phyloP scores from a whole-genome alignment of 23 tunicate genomes.

The Halocynthia roretzi region DNA sequence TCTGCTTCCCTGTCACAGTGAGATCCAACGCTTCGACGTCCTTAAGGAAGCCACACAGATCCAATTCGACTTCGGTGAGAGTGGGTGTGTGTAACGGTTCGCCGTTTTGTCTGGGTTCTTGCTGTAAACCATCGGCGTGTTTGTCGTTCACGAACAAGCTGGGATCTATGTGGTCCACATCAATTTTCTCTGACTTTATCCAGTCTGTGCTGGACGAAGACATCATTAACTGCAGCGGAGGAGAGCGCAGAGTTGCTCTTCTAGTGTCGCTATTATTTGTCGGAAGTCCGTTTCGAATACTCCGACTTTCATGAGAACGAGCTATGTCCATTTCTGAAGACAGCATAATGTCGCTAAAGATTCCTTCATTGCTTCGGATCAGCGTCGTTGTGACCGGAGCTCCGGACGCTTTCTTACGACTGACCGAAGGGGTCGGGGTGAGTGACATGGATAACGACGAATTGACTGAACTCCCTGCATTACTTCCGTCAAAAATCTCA shows the following conservation, averaged over 20 bases:
- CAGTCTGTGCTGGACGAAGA: background rate
- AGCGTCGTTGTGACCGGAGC: constrained; percentile 7
- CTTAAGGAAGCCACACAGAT: constrained; percentile 22
- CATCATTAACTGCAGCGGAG: constrained; percentile 5
- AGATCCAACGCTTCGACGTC: constrained; percentile 61
- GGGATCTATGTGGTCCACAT: background rate
- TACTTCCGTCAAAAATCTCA: constrained; percentile 33
- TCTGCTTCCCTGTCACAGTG: constrained; percentile 49
- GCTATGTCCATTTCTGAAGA: background rate
- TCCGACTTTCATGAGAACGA: no score
- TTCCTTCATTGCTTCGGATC: constrained; percentile 3
- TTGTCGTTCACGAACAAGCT: constrained; percentile 5
- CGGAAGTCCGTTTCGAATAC: no score
- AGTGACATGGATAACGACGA: constrained; percentile 13
- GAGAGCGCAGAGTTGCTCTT: no score
- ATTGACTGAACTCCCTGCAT: constrained; percentile 20
- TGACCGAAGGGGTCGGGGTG: constrained; percentile 5
- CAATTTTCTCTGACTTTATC: background rate
- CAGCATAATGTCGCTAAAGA: constrained; percentile 22
- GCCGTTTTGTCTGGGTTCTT: constrained; percentile 5
- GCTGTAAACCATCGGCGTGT: background rate
- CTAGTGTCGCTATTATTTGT: no score
- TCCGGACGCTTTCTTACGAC: background rate
- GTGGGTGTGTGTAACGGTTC: constrained; percentile 16
- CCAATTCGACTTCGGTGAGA: constrained; percentile 10